Percentiles rank a stretch among this genome's conserved stretches.
Evolutionary conservation across 2,797 vertebrate species (phyloP).

Genomic region (Microcaecilia unicolor): DNA sequence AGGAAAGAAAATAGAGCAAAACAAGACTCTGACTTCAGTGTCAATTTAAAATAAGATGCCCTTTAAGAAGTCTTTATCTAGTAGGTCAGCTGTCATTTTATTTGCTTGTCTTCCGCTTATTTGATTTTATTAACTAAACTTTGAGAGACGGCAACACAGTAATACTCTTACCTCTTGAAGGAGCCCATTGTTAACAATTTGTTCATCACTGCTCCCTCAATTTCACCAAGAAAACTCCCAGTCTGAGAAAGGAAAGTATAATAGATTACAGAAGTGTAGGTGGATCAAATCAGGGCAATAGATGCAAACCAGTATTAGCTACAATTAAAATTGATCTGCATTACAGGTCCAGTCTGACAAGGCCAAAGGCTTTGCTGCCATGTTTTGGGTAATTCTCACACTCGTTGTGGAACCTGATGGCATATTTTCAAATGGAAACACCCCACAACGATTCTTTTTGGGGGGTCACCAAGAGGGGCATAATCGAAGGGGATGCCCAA

Average conservation of each 20-base stretch:
- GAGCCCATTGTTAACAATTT: conserved; percentile 92
- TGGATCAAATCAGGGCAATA: conserved; percentile 1
- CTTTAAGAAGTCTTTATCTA: conserved; percentile 3
- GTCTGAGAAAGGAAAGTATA: conserved; percentile 59
- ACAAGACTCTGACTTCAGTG: no score
- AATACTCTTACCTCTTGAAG: conserved; percentile 81
- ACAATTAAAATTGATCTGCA: conserved; percentile 10
- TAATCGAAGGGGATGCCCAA: no score
- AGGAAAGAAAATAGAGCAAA: no score
- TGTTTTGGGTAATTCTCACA: no score
- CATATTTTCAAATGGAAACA: no score
- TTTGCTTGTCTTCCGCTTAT: conserved; percentile 8
- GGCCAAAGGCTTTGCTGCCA: no score
- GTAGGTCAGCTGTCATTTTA: conserved; percentile 1
- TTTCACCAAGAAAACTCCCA: conserved; percentile 87
- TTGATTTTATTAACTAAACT: conserved; percentile 24
- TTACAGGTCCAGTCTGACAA: no score
- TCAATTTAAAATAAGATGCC: no score
- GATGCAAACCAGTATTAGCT: background rate
- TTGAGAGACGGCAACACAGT: background rate
- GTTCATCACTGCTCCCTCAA: conserved; percentile 92
- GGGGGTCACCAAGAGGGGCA: no score
- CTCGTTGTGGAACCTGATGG: no score
- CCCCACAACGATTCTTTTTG: no score
- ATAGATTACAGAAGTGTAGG: conserved; percentile 10